Evolutionary conservation across 1,140 invertebrate species (phyloP).

Genomic region (Drosophila jambulina): DNA sequence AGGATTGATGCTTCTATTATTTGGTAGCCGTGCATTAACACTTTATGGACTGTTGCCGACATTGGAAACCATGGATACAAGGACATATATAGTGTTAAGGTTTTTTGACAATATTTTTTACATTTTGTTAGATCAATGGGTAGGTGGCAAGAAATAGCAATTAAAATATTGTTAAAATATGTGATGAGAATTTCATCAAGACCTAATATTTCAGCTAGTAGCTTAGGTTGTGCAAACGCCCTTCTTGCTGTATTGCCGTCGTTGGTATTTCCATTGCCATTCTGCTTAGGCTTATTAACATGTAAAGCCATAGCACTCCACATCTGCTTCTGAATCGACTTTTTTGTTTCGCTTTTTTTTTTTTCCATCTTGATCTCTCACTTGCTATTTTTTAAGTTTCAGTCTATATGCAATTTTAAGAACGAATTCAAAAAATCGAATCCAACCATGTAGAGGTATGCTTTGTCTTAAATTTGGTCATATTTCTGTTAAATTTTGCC

Average conservation of each 20-base stretch:
- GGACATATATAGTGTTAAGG: slow-evolving; percentile 8
- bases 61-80: no score
- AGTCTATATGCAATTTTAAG: slow-evolving; percentile 27
- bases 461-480: no score
- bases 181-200: slow-evolving; percentile 4
- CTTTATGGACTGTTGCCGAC: no score
- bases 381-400: slow-evolving; percentile 29
- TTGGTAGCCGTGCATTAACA: no score
- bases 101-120: slow-evolving; percentile 32
- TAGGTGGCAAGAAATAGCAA: slow-evolving; percentile 1
- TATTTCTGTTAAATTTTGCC: no score
- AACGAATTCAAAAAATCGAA: slow-evolving; percentile 4
- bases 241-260: background rate
- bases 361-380: slow-evolving; percentile 22
- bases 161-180: no score
- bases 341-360: slow-evolving; percentile 16
- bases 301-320: slow-evolving; percentile 1
- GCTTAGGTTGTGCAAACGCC: slow-evolving; percentile 12
- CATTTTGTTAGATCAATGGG: slow-evolving; percentile 6
- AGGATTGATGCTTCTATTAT: no score
- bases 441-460: no score
- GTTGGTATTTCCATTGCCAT: slow-evolving; percentile 4
- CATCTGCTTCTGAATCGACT: background rate
- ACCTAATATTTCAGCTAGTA: slow-evolving; percentile 20
- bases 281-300: slow-evolving; percentile 1